Evolutionary conservation across 2,797 vertebrate species (phyloP), one percentile per base, ranked within the genome.

Genomic region (Pyrrhura leucotis): DNA sequence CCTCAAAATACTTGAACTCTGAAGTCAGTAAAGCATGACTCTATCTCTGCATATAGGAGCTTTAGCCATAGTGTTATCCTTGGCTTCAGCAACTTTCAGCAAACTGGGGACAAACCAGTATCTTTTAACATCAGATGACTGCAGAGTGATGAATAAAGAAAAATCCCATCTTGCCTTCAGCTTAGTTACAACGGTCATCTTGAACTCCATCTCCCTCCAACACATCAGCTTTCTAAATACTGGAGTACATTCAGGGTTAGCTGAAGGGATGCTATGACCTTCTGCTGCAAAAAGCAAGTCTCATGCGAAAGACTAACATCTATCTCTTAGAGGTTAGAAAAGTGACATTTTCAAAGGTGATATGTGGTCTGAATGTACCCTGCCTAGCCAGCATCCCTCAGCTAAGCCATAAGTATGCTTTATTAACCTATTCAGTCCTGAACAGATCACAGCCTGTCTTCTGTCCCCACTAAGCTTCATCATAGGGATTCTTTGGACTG

Each of bases 1-100:
- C 91, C 91, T 93, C 8, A 28, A 93, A 94, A 93, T 91, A 39
- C 48, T 97, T 97, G 90, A 94, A 83, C 83, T 89, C 94, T 96
- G 86, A 91, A 96, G 91, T 93, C 94, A 95, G 77, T 48, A 89
- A 68, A 94, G 94, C 72, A 10, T 79, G 72, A 90, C 88, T 90
- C 58, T 68, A 10, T 89, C 93, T 71, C 90, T 79, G 63, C 67
- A 47, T 90, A 61, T 87, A 94, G 93, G 45, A 95, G 89, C 65
- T 94, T 95, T 96, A 87, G 53, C 85, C 56, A 23, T 56, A 26
- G 68, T 91, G 88, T 95, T 95, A 85, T 93, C 88, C 83, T 93
- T 97, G 94, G 96, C 95, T 95, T 67, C 80, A 59, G 77, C 80
- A 79, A 0, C 71, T 84, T 86, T 47, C 89, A 91, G 83, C 85